Conservation (phyloP, 2,797 vertebrate genomes). For the Darevskia mixta region DNA sequence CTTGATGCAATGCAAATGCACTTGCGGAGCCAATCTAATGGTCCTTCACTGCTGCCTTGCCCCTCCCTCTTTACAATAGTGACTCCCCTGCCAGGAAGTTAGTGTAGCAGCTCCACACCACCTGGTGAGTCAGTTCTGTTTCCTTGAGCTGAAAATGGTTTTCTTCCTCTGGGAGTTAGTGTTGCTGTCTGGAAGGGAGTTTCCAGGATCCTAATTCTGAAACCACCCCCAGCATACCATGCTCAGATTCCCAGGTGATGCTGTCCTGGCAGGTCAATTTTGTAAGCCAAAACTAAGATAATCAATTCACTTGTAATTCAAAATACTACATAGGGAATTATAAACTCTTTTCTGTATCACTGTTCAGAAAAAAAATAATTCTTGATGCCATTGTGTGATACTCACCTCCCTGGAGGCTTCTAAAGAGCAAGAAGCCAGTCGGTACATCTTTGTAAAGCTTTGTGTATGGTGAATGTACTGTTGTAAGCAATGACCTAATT, state of each 20-base stretch:
- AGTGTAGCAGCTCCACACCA: too few relatives aligned
- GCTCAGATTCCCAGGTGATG: too few relatives aligned
- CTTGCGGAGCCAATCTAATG: too few relatives aligned
- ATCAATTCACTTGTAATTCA: background rate
- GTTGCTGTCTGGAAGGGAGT: background rate
- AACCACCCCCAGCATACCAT: background rate
- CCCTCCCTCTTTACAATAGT: too few relatives aligned
- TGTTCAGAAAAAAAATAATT: background rate
- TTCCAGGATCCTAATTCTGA: background rate
- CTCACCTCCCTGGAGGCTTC: background rate
- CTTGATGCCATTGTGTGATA: background rate
- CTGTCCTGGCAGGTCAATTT: background rate
- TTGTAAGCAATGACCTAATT: conserved; percentile 38
- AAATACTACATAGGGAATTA: background rate
- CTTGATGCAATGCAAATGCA: too few relatives aligned
- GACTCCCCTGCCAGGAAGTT: too few relatives aligned
- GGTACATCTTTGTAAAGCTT: conserved; percentile 16
- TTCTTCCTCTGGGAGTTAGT: background rate
- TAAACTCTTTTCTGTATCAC: background rate
- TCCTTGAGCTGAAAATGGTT: background rate
- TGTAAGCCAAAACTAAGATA: background rate
- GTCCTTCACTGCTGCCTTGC: too few relatives aligned
- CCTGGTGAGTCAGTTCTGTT: too few relatives aligned
- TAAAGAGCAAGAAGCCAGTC: background rate
- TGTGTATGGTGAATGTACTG: background rate